Evolutionary conservation across 2,888 invertebrate species (phyloP).

Genomic region (Tanytarsus gracilentus): DNA sequence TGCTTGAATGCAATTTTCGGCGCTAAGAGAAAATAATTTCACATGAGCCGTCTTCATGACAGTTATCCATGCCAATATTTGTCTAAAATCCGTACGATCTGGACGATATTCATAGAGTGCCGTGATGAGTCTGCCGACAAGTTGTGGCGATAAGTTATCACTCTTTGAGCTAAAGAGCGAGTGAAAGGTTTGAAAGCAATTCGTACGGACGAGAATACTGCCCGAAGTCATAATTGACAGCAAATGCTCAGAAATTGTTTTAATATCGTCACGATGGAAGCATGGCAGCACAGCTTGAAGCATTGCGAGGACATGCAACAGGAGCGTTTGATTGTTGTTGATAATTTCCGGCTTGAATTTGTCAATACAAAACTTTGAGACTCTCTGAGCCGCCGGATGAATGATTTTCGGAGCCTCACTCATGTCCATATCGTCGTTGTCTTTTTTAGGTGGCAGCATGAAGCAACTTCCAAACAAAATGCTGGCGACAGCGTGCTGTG

Average conservation of each 20-base stretch:
- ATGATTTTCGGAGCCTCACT: conserved; percentile 34
- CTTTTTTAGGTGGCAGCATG: conserved; percentile 45
- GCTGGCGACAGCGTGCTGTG: conserved; percentile 69
- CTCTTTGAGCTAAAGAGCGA: conserved; percentile 57
- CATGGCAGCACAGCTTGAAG: conserved; percentile 63
- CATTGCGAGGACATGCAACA: conserved; percentile 66
- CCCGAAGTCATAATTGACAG: conserved; percentile 79
- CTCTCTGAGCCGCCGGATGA: conserved; percentile 48
- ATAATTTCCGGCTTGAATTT: conserved; percentile 60
- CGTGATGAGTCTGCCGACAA: conserved; percentile 66
- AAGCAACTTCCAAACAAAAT: conserved; percentile 64
- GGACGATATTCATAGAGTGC: conserved; percentile 83
- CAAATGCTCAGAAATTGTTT: conserved; percentile 69
- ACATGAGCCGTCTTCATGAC: conserved; percentile 74
- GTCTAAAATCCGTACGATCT: conserved; percentile 62
- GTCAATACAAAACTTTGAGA: conserved; percentile 61
- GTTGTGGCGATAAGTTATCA: conserved; percentile 50
- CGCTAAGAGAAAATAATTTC: conserved; percentile 56
- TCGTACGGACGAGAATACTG: conserved; percentile 70
- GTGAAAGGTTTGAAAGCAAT: conserved; percentile 74
- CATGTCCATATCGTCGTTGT: conserved; percentile 36
- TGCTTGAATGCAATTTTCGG: conserved; percentile 55
- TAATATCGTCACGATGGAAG: conserved; percentile 67
- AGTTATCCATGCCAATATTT: conserved; percentile 74
- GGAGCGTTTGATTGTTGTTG: conserved; percentile 57